Conservation (phyloP, 2,797 vertebrate species). For the Neostethus bicornis region DNA sequence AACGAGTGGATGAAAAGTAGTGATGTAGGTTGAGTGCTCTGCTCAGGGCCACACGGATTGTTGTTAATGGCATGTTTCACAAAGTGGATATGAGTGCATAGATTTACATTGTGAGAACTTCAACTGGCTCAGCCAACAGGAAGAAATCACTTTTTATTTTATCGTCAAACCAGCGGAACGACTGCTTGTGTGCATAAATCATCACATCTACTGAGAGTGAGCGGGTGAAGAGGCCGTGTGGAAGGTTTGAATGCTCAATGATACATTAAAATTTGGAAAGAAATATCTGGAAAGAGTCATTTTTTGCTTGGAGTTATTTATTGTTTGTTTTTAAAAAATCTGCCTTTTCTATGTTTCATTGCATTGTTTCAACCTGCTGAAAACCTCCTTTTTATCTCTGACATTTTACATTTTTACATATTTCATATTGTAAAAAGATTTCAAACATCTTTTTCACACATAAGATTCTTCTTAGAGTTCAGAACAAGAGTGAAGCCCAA, state of each 20-base stretch:
- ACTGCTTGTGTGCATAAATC: slow-evolving; percentile 23
- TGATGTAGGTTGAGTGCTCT: slow-evolving; percentile 64
- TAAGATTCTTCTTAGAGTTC: slow-evolving; percentile 7
- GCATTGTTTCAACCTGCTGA: slow-evolving; percentile 5
- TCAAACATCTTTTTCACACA: slow-evolving; percentile 9
- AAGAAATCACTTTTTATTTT: slow-evolving; percentile 52
- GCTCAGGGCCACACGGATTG: slow-evolving; percentile 29
- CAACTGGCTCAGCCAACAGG: slow-evolving; percentile 43
- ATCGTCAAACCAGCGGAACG: slow-evolving; percentile 36
- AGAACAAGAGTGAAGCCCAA: background rate
- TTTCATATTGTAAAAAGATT: slow-evolving; percentile 4
- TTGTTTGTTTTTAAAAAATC: slow-evolving; percentile 16
- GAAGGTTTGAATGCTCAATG: slow-evolving; percentile 1
- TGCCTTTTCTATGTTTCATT: background rate
- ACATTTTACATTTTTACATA: slow-evolving; percentile 2
- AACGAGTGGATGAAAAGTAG: slow-evolving; percentile 31
- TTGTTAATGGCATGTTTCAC: slow-evolving; percentile 40
- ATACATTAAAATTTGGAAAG: slow-evolving; percentile 9
- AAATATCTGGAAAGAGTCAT: slow-evolving; percentile 7
- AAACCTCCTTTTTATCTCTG: background rate
- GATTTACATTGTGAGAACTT: slow-evolving; percentile 49
- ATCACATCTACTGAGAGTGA: slow-evolving; percentile 6
- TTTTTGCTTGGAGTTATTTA: slow-evolving; percentile 22
- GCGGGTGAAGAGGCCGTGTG: slow-evolving; percentile 20
- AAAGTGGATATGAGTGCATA: slow-evolving; percentile 36